phyloP scores from a whole-genome alignment of 2,113 vertebrate species.

The Arenaria interpres region DNA sequence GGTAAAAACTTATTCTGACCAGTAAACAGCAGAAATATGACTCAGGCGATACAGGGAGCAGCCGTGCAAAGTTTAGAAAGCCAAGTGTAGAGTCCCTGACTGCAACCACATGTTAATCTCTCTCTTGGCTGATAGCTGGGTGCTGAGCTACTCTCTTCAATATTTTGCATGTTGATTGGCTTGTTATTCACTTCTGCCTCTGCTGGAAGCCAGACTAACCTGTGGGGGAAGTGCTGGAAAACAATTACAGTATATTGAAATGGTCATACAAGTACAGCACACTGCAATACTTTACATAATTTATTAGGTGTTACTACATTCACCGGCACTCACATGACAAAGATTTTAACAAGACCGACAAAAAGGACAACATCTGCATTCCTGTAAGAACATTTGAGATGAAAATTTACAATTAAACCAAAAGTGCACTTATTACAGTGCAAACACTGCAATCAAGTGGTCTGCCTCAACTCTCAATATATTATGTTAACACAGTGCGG shows the following conservation, averaged over 20 bases:
- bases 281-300: constrained; percentile 61
- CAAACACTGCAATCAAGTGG: neutral
- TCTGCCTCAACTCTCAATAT: neutral
- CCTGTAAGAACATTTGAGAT: constrained; percentile 4
- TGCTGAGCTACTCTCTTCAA: constrained; percentile 24
- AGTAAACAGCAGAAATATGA: neutral
- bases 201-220: constrained; percentile 65
- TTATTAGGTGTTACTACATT: constrained; percentile 52
- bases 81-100: neutral
- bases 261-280: constrained; percentile 34
- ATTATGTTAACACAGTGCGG: neutral
- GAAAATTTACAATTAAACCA: constrained; percentile 27
- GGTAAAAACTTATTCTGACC: neutral
- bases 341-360: constrained; percentile 39
- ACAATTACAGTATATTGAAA: constrained; percentile 53
- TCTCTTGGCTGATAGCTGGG: neutral
- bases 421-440: neutral
- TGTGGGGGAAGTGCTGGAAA: constrained; percentile 58
- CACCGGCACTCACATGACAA: constrained; percentile 20
- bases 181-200: constrained; percentile 68
- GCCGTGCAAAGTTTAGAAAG: neutral
- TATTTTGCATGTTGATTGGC: constrained; percentile 63
- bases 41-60: neutral
- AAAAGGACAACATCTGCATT: constrained; percentile 46
- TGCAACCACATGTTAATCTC: neutral